Conservation (phyloP, 2,797 vertebrate genomes). For the Schizothorax lantsangensis region DNA sequence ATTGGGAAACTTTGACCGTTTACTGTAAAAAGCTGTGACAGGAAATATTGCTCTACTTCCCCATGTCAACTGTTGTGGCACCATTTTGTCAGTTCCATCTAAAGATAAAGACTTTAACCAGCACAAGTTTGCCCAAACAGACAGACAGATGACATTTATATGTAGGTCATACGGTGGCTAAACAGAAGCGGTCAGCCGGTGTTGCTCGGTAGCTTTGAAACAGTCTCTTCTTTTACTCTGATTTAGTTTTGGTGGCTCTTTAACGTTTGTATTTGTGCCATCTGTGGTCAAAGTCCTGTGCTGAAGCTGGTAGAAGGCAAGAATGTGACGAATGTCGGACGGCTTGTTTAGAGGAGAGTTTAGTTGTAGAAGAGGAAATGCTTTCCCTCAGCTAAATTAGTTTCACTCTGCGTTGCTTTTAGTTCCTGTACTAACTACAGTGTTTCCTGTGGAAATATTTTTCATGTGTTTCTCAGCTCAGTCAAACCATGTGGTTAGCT, state of each 20-base stretch:
- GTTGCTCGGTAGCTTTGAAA: background rate
- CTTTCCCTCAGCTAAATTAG: conserved; percentile 17
- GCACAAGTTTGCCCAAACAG: background rate
- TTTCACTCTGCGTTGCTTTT: conserved; percentile 30
- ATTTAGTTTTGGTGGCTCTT: background rate
- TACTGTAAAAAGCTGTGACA: conserved; percentile 35
- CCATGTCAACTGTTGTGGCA: conserved; percentile 37
- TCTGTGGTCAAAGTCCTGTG: background rate
- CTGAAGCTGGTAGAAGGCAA: background rate
- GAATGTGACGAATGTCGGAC: background rate
- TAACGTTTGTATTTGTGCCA: background rate
- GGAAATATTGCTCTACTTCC: conserved; percentile 60
- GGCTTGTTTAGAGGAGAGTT: conserved; percentile 9
- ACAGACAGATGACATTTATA: conserved; percentile 12
- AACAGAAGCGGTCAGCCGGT: background rate
- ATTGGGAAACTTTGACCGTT: conserved; percentile 44
- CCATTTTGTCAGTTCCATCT: conserved; percentile 13
- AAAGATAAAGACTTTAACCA: background rate
- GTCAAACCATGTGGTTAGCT: conserved; percentile 46
- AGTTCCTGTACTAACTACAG: conserved; percentile 46
- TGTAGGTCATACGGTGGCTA: conserved; percentile 1
- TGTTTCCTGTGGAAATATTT: conserved; percentile 61
- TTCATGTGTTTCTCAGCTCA: conserved; percentile 17
- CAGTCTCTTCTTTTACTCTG: background rate
- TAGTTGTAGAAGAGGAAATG: conserved; percentile 48